Evolutionary conservation across 1,140 invertebrate genomes (phyloP).

Genomic region (Teleopsis dalmanni): DNA sequence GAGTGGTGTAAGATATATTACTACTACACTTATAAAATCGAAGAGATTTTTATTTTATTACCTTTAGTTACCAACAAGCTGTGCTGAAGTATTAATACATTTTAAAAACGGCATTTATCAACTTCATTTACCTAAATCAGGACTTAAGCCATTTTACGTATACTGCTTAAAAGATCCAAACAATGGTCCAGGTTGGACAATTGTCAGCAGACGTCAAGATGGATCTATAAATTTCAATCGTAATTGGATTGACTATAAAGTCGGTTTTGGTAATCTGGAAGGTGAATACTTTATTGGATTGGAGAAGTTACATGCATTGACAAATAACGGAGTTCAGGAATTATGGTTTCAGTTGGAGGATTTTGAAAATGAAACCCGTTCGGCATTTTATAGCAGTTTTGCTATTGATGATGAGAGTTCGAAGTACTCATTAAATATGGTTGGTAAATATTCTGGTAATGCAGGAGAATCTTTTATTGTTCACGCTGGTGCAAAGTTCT

Average conservation of each 20-base stretch:
- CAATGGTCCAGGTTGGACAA: conserved; percentile 36
- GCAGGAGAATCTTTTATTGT: no score
- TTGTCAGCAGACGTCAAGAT: conserved; percentile 53
- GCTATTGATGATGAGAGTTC: conserved; percentile 10
- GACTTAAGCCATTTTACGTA: neutral
- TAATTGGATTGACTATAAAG: conserved; percentile 54
- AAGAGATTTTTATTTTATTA: no score
- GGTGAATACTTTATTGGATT: conserved; percentile 56
- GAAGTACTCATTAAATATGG: conserved; percentile 3
- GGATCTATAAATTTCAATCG: conserved; percentile 55
- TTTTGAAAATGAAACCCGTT: conserved; percentile 8
- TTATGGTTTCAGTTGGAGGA: conserved; percentile 51
- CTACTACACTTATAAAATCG: no score
- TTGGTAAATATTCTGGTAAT: conserved; percentile 13
- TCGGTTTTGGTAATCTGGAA: conserved; percentile 54
- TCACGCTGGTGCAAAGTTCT: no score
- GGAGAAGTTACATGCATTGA: conserved; percentile 50
- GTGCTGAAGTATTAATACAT: no score
- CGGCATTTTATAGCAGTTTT: conserved; percentile 17
- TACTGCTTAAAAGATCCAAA: neutral
- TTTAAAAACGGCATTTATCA: no score
- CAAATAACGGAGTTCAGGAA: conserved; percentile 50
- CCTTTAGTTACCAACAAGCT: no score
- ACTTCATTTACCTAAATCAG: no score
- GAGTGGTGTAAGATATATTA: no score